Evolutionary conservation across 2,888 invertebrate genomes (phyloP).

Genomic region (Ichneumoninae sp.): DNA sequence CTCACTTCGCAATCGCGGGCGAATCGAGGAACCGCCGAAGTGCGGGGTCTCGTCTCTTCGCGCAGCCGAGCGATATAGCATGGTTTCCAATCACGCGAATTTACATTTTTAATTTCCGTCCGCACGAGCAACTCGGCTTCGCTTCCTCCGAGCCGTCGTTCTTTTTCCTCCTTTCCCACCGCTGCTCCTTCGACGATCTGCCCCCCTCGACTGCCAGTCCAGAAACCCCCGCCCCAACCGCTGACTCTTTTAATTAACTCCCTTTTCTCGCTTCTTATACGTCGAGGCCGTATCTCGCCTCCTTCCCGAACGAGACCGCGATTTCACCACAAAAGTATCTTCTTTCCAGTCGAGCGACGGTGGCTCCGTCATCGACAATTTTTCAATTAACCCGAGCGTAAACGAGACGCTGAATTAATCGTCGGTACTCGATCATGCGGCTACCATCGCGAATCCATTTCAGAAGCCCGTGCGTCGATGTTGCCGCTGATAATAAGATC

Average conservation of each 20-base stretch:
- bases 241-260: conserved; percentile 78
- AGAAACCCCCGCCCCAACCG: conserved; percentile 48
- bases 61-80: conserved; percentile 27
- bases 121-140: conserved; percentile 49
- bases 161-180: conserved; percentile 51
- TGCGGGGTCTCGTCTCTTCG: conserved; percentile 31
- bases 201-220: conserved; percentile 43
- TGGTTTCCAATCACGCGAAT: conserved; percentile 77
- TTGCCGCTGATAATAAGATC: neutral
- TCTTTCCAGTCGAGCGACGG: conserved; percentile 24
- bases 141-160: conserved; percentile 36
- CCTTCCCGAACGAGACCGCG: conserved; percentile 34
- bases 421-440: conserved; percentile 60
- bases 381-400: conserved; percentile 77
- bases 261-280: conserved; percentile 77
- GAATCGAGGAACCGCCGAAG: neutral
- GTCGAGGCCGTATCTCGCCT: conserved; percentile 69
- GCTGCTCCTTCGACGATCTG: conserved; percentile 42
- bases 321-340: conserved; percentile 53
- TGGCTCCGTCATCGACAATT: conserved; percentile 73
- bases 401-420: conserved; percentile 78
- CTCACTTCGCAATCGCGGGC: conserved; percentile 42
- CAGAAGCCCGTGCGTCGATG: neutral
- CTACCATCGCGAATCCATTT: conserved; percentile 24
- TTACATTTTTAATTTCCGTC: conserved; percentile 81